Percentiles rank a stretch among this genome's conserved stretches.
phyloP scores from a whole-genome alignment of 2,797 vertebrate genomes.

The Gallinago nigripennis region DNA sequence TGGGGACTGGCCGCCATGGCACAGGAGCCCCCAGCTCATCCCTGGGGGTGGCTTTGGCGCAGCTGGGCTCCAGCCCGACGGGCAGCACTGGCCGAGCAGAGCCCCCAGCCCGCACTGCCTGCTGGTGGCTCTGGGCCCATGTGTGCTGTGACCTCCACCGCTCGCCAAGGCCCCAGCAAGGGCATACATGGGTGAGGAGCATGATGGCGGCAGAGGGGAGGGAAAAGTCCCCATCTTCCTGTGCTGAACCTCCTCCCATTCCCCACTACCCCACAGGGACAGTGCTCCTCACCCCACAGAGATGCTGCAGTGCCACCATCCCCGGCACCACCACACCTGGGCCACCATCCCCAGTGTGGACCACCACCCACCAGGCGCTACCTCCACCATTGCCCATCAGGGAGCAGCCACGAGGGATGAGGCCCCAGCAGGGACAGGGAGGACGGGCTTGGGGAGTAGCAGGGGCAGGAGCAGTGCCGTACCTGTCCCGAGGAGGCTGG shows the following conservation, averaged over 20 bases:
- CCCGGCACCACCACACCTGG: background rate
- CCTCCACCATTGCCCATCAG: accelerated
- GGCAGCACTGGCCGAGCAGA: background rate
- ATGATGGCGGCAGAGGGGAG: accelerated
- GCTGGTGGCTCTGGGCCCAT: accelerated
- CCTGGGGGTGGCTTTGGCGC: accelerated
- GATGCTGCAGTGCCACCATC: background rate
- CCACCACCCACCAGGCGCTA: accelerated
- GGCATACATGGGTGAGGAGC: accelerated
- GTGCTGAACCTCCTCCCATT: background rate
- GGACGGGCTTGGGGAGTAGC: background rate
- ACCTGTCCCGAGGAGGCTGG: constrained; percentile 54
- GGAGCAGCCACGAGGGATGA: background rate
- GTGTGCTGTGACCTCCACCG: accelerated
- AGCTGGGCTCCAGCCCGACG: accelerated
- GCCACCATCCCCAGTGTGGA: background rate
- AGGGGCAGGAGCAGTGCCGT: background rate
- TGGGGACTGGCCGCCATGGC: accelerated
- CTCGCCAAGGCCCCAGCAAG: accelerated
- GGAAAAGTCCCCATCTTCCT: background rate
- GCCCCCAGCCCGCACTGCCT: accelerated
- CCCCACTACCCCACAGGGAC: background rate
- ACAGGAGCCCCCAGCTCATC: accelerated
- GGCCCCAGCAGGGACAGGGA: background rate
- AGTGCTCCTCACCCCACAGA: background rate